phyloP scores from a whole-genome alignment of 2,797 vertebrate genomes.

The Threskiornis aethiopicus region DNA sequence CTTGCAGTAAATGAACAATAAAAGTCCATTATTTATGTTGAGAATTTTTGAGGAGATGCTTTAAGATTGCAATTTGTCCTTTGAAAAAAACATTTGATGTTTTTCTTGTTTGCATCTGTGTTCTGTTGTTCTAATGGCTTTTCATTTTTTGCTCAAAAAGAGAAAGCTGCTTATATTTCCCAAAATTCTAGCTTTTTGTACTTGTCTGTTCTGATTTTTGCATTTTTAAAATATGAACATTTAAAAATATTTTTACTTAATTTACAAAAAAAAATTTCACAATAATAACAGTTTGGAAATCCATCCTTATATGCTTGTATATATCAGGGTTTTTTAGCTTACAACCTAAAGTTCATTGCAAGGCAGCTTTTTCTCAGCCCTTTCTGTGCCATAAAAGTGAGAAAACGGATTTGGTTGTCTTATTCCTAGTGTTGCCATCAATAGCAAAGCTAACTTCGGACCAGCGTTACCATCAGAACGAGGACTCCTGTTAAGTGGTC shows the following conservation, averaged over 20 bases:
- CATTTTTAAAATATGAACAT: accelerated
- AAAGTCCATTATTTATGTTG: constrained; percentile 80
- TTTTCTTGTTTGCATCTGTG: background rate
- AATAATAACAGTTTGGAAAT: background rate
- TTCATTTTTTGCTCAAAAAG: background rate
- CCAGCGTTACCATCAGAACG: background rate
- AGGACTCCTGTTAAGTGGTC: background rate
- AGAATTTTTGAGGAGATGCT: constrained; percentile 31
- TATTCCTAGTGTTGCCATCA: background rate
- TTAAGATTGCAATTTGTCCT: constrained; percentile 5
- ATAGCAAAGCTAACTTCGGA: background rate
- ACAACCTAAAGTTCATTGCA: background rate
- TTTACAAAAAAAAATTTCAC: background rate
- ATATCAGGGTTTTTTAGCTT: accelerated
- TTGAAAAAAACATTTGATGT: background rate
- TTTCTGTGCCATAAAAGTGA: background rate
- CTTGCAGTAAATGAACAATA: constrained; percentile 93
- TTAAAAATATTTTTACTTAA: background rate
- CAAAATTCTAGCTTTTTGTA: background rate
- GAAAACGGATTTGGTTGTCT: background rate
- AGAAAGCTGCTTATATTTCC: background rate
- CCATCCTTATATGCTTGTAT: background rate
- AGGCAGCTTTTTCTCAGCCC: background rate
- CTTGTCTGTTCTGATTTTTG: background rate
- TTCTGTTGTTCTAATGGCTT: background rate